Evolutionary conservation across 2,113 vertebrate species (phyloP).

Genomic region (Nerophis lumbriciformis): DNA sequence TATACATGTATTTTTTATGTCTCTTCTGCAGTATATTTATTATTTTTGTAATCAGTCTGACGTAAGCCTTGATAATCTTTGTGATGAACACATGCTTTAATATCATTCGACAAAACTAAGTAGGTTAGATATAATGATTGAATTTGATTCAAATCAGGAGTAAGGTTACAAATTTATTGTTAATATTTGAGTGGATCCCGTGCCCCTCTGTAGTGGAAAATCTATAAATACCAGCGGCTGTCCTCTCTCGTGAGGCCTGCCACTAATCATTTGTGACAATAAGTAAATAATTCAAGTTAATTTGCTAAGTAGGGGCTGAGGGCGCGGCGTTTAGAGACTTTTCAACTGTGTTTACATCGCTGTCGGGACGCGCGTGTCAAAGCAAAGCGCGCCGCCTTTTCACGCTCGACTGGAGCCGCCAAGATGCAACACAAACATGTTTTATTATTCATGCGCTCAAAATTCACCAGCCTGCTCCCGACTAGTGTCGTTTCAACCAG

Average conservation of each 20-base stretch:
- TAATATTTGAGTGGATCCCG: neutral
- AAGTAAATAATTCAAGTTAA: neutral
- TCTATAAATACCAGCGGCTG: slow-evolving; percentile 6
- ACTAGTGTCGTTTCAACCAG: neutral
- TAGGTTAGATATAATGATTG: too few relatives aligned
- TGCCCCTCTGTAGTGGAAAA: neutral
- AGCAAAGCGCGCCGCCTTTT: slow-evolving; percentile 1
- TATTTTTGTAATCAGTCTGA: too few relatives aligned
- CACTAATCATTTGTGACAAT: neutral
- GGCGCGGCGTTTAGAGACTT: neutral
- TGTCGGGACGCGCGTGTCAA: slow-evolving; percentile 3
- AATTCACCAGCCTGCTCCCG: neutral
- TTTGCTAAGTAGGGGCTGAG: slow-evolving; percentile 1
- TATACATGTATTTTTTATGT: too few relatives aligned
- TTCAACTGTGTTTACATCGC: slow-evolving; percentile 1
- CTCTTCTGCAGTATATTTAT: too few relatives aligned
- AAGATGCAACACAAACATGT: slow-evolving; percentile 1
- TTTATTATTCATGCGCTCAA: slow-evolving; percentile 5
- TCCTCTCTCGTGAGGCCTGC: neutral
- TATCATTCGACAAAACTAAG: too few relatives aligned
- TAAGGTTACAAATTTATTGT: too few relatives aligned
- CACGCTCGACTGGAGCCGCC: neutral
- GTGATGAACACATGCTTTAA: too few relatives aligned
- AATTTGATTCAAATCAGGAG: too few relatives aligned
- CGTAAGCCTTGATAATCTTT: too few relatives aligned